Percentiles rank a stretch among this genome's conserved stretches.
Conservation (phyloP, 2,113 vertebrate genomes). For the Rissa tridactyla region DNA sequence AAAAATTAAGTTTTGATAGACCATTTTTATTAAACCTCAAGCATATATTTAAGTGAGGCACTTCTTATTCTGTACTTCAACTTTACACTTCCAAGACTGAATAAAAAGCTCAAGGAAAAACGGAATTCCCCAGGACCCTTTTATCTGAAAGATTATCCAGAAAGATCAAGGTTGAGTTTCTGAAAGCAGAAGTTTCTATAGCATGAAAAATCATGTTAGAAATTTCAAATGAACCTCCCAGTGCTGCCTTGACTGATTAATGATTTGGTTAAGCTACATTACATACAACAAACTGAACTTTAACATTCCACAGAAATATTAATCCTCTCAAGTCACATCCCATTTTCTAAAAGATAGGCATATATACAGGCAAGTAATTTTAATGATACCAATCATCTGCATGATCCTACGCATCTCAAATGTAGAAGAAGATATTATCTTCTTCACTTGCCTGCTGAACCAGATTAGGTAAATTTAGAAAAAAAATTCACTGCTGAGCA, state of each 20-base stretch:
- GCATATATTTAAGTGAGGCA: not conserved
- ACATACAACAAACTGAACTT: not conserved
- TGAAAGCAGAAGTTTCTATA: not conserved
- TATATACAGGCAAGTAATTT: not conserved
- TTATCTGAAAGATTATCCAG: not conserved
- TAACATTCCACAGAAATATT: not conserved
- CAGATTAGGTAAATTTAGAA: not conserved
- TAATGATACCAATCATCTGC: not conserved
- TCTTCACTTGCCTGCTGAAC: not conserved
- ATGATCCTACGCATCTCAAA: not conserved
- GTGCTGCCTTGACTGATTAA: not conserved
- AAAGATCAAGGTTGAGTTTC: not conserved
- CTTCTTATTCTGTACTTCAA: not conserved
- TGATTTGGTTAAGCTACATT: not conserved
- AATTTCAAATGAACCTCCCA: not conserved
- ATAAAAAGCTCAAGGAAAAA: not conserved
- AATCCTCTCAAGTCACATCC: not conserved
- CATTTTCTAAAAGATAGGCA: not conserved
- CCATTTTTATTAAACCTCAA: not conserved
- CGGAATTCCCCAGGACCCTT: not conserved
- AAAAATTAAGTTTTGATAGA: not conserved
- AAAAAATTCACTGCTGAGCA: not conserved
- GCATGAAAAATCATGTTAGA: not conserved
- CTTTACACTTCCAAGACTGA: not conserved
- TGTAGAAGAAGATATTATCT: not conserved